A percentile compares a stretch with the other conserved stretches of the same genome.
Conservation (phyloP, 2,797 vertebrate species). For the Cyprinodon diabolis region DNA sequence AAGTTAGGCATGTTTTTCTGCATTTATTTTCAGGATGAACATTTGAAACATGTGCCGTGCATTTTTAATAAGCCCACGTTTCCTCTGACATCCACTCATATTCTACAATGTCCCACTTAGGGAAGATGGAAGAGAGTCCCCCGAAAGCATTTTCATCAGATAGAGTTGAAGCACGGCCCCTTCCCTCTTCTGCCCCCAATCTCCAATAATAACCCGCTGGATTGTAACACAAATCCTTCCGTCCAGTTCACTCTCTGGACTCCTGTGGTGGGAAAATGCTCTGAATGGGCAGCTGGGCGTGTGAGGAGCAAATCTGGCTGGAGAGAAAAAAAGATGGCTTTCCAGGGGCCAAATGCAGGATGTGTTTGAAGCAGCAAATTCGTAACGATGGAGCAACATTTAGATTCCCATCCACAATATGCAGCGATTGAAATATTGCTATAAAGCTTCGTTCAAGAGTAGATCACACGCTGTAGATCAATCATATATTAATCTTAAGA, state of each 20-base stretch:
- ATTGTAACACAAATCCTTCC: constrained; percentile 67
- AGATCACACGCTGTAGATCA: background rate
- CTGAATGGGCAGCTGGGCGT: constrained; percentile 69
- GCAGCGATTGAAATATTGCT: constrained; percentile 11
- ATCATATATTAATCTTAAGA: background rate
- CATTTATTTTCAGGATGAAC: too few relatives aligned
- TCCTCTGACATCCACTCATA: too few relatives aligned
- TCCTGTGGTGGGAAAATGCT: constrained; percentile 74
- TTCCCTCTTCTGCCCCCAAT: constrained; percentile 22
- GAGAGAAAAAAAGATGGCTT: constrained; percentile 57
- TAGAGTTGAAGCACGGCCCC: constrained; percentile 27
- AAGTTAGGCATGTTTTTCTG: too few relatives aligned
- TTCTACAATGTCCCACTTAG: too few relatives aligned
- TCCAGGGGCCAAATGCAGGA: constrained; percentile 55
- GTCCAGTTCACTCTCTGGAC: constrained; percentile 59
- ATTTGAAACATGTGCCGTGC: too few relatives aligned
- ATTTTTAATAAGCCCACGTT: too few relatives aligned
- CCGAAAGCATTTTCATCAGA: constrained; percentile 27
- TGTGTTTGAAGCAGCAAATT: constrained; percentile 47
- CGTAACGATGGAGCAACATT: constrained; percentile 49
- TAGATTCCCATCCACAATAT: constrained; percentile 38
- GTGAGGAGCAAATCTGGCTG: constrained; percentile 54
- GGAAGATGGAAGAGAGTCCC: constrained; percentile 12
- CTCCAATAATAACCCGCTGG: constrained; percentile 51
- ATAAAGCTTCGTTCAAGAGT: background rate